These are phyloP conservation scores for Agrotis exclamationis DNA, from an alignment of 2,888 invertebrate genomes.

Conservation along the genomic window DNA sequence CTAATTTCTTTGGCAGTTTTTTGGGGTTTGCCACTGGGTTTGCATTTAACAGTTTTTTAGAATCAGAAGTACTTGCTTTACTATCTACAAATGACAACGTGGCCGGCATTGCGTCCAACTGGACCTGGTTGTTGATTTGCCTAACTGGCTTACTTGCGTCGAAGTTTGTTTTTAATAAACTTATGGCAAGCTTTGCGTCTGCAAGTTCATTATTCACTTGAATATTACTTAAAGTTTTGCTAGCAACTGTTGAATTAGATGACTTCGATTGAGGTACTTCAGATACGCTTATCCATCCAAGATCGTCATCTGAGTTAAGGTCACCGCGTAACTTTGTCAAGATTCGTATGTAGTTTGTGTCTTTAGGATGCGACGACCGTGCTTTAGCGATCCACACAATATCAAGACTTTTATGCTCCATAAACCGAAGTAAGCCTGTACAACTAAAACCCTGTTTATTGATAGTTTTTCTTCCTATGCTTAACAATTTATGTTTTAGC, in stretches of 20 bases:
- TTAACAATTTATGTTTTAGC: constrained; percentile 83
- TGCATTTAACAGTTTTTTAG: constrained; percentile 70
- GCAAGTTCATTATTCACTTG: constrained; percentile 8
- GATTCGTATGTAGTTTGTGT: constrained; percentile 74
- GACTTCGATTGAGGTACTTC: not conserved
- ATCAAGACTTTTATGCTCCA: constrained; percentile 81
- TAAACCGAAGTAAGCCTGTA: constrained; percentile 80
- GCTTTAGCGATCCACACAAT: constrained; percentile 76
- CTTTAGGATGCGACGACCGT: constrained; percentile 47
- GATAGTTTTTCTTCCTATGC: constrained; percentile 83
- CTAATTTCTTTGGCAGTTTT: constrained; percentile 77
- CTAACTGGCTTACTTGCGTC: constrained; percentile 8
- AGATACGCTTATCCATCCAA: constrained; percentile 66
- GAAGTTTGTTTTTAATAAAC: not conserved
- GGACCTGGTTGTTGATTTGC: constrained; percentile 6
- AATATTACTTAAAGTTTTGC: not conserved
- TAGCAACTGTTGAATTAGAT: not conserved
- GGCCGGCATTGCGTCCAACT: constrained; percentile 38
- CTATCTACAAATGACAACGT: constrained; percentile 40
- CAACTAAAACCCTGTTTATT: constrained; percentile 77
- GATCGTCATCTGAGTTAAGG: constrained; percentile 56
- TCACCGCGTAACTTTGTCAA: constrained; percentile 71
- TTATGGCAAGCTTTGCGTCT: constrained; percentile 7
- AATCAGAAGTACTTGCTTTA: constrained; percentile 38
- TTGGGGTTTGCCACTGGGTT: constrained; percentile 86